These are phyloP conservation scores for Ophion obscuratus DNA, from an alignment of 2,888 invertebrate species.

Conservation along the genomic window DNA sequence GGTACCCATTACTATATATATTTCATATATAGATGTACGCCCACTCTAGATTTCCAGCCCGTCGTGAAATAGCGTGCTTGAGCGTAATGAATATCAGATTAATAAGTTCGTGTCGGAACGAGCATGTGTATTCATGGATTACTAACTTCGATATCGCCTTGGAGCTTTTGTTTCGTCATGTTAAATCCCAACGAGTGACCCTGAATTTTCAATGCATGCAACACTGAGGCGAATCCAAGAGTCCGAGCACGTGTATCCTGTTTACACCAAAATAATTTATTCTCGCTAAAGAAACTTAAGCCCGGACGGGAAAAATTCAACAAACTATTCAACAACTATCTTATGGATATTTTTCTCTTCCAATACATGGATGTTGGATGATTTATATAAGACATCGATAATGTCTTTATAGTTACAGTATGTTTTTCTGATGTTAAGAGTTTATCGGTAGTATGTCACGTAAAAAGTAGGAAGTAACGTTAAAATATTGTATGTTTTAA, in stretches of 20 bases:
- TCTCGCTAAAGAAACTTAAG: not conserved
- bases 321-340: no score
- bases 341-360: no score
- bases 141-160: conserved; percentile 70
- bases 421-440: no score
- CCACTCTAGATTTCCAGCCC: conserved; percentile 43
- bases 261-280: conserved; percentile 1
- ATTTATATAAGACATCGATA: no score
- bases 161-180: conserved; percentile 58
- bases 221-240: conserved; percentile 12
- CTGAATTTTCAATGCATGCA: conserved; percentile 38
- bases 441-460: no score
- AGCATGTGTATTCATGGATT: conserved; percentile 78
- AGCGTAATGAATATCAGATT: conserved; percentile 76
- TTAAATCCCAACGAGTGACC: conserved; percentile 49
- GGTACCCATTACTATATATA: conserved; percentile 18
- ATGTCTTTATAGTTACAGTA: no score
- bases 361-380: no score
- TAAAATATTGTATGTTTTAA: no score
- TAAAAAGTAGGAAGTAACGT: no score
- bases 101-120: conserved; percentile 76
- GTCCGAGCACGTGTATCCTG: conserved; percentile 21
- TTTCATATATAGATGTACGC: conserved; percentile 10
- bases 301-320: not conserved
- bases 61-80: conserved; percentile 72